Conservation (phyloP, 2,888 invertebrate genomes). For the Ceriagrion tenellum region DNA sequence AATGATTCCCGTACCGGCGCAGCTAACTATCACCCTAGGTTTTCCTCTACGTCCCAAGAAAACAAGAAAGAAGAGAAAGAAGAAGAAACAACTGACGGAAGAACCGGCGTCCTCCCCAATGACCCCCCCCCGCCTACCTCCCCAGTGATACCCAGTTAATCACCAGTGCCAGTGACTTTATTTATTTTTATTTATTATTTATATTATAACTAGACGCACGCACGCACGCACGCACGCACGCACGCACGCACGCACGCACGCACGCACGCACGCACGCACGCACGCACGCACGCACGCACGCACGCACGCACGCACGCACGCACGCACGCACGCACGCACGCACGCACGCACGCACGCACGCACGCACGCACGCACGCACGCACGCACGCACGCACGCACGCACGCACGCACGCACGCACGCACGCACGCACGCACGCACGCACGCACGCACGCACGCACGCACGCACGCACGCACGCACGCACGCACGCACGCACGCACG, state of each 20-base stretch:
- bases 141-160: too few species aligned
- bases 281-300: conserved; percentile 9
- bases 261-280: conserved; percentile 10
- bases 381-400: conserved; percentile 10
- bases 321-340: conserved; percentile 9
- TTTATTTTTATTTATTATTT: too few species aligned
- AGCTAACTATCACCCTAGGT: too few species aligned
- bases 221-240: conserved; percentile 10
- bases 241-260: conserved; percentile 9
- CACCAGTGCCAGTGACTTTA: too few species aligned
- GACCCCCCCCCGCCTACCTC: too few species aligned
- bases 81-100: too few species aligned
- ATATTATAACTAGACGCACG: too few species aligned
- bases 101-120: too few species aligned
- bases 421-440: conserved; percentile 10
- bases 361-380: conserved; percentile 9
- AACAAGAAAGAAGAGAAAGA: too few species aligned
- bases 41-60: too few species aligned
- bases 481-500: conserved; percentile 9
- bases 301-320: conserved; percentile 10
- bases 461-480: conserved; percentile 10
- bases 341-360: conserved; percentile 10
- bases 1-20: too few species aligned
- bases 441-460: conserved; percentile 9
- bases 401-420: conserved; percentile 9